Evolutionary conservation across 64 coral and sea anemone species (phyloP), one percentile per base, ranked within the genome.

Genomic region (Platygyra sinensis): DNA sequence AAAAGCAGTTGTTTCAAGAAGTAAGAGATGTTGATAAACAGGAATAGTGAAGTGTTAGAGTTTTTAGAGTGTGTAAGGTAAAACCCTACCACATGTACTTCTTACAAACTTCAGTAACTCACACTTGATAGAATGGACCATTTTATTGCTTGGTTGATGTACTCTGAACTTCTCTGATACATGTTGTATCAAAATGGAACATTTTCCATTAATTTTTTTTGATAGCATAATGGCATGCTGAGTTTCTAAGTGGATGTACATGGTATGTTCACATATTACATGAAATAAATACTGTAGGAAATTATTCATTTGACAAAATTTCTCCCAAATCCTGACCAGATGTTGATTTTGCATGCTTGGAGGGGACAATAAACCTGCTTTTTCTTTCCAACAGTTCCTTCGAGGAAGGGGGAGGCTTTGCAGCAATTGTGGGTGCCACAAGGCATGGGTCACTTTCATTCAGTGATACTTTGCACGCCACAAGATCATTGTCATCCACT

Each of bases 81-180:
- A 74, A 74, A 74, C 72, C 24, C 72, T 30, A 3, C 72, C 72
- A 74, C 72, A 74, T 74, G 72, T 74, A 38, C 72, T 18, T 74
- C 72, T 74, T 74, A 74, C 72, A 30, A 74, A 14, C 0, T 30
- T 12, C 42, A 74, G 72, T 74, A 30, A 74, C 32, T 28, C 28
- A 74, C 25, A 74, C 32, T 74, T 74, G 28, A 74, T 74, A 16
- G 1, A 57, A 57, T 14, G 42, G 42, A 46, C 42, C 7, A 46
- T 46, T 46, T 46, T 46, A 46, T 8, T 46, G 42, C 28, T 74
- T 30, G 38, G 31, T 39, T 31, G 28, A 30, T 74, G 29, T 30
- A 30, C 28, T 31, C 28, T 74, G 72, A 74, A 30, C 72, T 74
- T 74, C 10, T 31, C 72, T 74, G 8, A 30, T 30, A 74, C 72